Conservation (phyloP, 2,797 vertebrate genomes). For the Bufotes viridis region DNA sequence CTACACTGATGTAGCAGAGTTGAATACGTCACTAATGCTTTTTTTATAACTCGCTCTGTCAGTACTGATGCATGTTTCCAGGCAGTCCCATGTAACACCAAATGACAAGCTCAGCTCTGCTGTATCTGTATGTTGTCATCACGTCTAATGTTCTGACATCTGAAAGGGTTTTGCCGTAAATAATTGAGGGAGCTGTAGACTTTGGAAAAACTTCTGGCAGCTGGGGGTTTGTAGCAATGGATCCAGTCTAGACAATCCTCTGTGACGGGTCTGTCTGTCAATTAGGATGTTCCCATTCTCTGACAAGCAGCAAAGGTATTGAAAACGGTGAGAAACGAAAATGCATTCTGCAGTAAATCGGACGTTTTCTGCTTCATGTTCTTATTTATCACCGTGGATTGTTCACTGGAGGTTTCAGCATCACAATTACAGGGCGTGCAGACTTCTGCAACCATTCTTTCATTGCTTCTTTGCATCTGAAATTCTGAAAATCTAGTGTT, state of each 20-base stretch:
- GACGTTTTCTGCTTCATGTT: background rate
- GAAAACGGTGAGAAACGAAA: too few relatives aligned
- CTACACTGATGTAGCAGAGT: background rate
- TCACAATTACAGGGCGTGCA: background rate
- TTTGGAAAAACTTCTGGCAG: background rate
- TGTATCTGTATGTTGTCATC: background rate
- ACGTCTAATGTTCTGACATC: too few relatives aligned
- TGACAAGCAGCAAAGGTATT: background rate
- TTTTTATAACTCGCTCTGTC: background rate
- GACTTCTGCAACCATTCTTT: background rate
- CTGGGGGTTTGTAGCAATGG: background rate
- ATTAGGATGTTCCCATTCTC: background rate
- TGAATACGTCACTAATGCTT: background rate
- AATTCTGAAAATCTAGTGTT: background rate
- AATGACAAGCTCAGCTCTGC: background rate
- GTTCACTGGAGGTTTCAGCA: too few relatives aligned
- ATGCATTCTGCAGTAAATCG: background rate
- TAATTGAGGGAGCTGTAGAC: too few relatives aligned
- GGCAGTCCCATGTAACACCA: background rate
- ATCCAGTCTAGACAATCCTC: background rate
- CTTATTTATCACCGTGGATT: too few relatives aligned
- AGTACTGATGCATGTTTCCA: background rate
- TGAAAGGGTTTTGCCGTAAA: too few relatives aligned
- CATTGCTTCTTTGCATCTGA: background rate
- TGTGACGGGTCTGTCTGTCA: background rate